Evolutionary conservation across 2,113 vertebrate species (phyloP).

Genomic region (Larimichthys crocea): DNA sequence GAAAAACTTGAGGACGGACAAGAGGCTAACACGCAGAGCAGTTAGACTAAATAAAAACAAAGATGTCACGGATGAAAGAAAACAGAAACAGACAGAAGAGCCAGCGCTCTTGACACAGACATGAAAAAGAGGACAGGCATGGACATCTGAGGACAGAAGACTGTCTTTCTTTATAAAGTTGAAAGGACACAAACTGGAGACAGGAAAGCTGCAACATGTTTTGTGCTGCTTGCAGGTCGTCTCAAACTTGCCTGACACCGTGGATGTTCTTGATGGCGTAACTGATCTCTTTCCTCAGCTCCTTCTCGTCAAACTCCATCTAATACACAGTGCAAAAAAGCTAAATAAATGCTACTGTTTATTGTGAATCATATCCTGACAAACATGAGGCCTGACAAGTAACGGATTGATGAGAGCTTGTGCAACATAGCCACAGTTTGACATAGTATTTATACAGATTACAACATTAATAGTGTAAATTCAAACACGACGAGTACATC

Average conservation of each 20-base stretch:
- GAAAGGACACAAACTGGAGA: constrained; percentile 24
- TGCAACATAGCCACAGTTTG: constrained; percentile 7
- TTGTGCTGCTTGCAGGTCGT: neutral
- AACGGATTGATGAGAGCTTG: neutral
- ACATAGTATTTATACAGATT: neutral
- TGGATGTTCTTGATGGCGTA: constrained; percentile 99
- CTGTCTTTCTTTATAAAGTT: constrained; percentile 7
- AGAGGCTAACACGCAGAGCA: neutral
- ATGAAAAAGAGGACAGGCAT: constrained; percentile 9
- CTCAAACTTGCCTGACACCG: constrained; percentile 92
- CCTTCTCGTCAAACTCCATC: constrained; percentile 99
- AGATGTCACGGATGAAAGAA: neutral
- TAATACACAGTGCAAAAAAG: constrained; percentile 59
- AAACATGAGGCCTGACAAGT: neutral
- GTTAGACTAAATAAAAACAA: neutral
- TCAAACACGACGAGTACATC: neutral
- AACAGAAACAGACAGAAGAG: constrained; percentile 4
- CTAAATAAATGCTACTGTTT: neutral
- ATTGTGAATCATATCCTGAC: neutral
- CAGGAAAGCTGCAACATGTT: neutral
- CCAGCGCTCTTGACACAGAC: neutral
- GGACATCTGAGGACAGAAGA: constrained; percentile 6
- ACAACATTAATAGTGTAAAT: neutral
- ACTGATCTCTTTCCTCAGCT: constrained; percentile 94
- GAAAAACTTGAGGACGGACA: neutral